Conservation (phyloP, 2,888 invertebrate genomes). For the Hyposoter didymator region DNA sequence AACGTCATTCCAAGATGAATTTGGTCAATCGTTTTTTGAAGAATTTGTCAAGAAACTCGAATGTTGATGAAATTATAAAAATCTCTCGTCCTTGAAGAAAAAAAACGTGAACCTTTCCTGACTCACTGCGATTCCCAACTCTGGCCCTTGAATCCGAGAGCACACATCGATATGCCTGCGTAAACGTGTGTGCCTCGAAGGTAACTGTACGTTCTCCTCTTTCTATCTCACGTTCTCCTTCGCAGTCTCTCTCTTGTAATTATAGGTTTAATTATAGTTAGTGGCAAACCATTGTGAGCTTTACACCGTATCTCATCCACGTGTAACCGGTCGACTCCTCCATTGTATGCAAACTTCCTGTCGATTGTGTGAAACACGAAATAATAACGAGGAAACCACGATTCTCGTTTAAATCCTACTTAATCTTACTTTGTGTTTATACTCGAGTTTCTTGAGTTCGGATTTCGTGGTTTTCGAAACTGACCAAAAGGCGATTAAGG, state of each 20-base stretch:
- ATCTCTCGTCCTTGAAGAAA: not conserved
- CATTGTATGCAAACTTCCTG: slow-evolving; percentile 26
- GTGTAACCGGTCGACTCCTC: slow-evolving; percentile 5
- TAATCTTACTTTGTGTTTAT: not conserved
- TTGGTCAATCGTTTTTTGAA: no score
- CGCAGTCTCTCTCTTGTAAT: not conserved
- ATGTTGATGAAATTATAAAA: no score
- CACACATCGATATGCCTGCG: not conserved
- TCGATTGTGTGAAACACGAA: slow-evolving; percentile 8
- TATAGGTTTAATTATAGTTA: slow-evolving; percentile 6
- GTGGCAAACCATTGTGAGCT: slow-evolving; percentile 11
- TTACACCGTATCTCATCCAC: slow-evolving; percentile 25
- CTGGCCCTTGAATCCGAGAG: not conserved
- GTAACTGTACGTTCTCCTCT: not conserved
- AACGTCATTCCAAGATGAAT: no score
- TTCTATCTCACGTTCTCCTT: not conserved
- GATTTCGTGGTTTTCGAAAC: not conserved
- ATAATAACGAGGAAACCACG: slow-evolving; percentile 2
- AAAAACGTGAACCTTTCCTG: not conserved
- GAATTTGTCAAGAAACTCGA: no score
- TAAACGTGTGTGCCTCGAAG: not conserved
- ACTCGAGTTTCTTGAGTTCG: not conserved
- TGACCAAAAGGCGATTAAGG: not conserved
- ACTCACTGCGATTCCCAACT: not conserved
- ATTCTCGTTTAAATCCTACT: not conserved